Evolutionary conservation across 1,140 invertebrate species (phyloP), one percentile per base, ranked within the genome.

Genomic region (Bicyclus anynana): DNA sequence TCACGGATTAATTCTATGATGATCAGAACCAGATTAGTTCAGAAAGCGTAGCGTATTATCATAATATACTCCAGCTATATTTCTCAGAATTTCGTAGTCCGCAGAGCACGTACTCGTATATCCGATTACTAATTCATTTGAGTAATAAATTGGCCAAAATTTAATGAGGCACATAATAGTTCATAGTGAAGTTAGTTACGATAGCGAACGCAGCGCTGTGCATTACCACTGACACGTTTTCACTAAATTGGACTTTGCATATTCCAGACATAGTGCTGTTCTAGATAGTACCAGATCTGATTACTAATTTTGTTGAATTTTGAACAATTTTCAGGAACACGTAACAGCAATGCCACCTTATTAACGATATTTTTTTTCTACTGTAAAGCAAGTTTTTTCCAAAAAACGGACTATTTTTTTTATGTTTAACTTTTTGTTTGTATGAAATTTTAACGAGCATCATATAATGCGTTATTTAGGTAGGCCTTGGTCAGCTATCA

Each of bases 131-230:
- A n/a, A 44, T n/a, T 44, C 14, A 20, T 17, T 40, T 6, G 14
- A 7, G 16, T 14, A 44, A 18, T 20, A 44, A 44, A 44, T 44
- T 20, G 40, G 18, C 18, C 40, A 10, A 18, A 14, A 44, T 20
- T 20, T 44, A 44, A 44, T 44, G 40, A 44, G 16, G 14, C 17
- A 10, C 40, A 44, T 44, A 44, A 20, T 44, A 44, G 40, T 44
- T 44, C 17, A 18, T 20, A 20, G 17, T 44, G n/a, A 12, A 44
- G 40, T 20, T n/a, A 20, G 40, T 2, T 23, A 23, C 23, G 16
- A 20, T 44, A 44, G 40, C 20, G 40, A 44, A 44, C 20, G 18
- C 40, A 44, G 40, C 10, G 10, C n/a, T 2, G 16, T 5, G 7
- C 16, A 40, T 40, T 40, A 14, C 17, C 17, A 12, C 17, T 10